phyloP scores from a whole-genome alignment of 2,113 vertebrate genomes.

The Gymnorhina tibicen region DNA sequence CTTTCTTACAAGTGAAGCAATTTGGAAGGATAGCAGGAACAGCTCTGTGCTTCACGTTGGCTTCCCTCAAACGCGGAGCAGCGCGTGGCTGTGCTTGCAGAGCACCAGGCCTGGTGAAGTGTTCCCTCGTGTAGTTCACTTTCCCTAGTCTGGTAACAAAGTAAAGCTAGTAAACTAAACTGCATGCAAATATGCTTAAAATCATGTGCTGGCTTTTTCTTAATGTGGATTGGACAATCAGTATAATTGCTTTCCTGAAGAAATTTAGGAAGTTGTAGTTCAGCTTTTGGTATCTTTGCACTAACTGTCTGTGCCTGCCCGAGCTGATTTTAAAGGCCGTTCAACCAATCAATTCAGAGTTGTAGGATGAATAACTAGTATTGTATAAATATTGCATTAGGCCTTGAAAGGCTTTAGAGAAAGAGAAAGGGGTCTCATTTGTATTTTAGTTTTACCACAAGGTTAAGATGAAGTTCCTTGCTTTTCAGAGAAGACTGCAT shows the following conservation, averaged over 20 bases:
- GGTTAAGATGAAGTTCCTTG: not conserved
- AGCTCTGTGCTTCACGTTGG: rapidly evolving
- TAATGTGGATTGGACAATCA: not conserved
- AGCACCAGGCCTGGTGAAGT: not conserved
- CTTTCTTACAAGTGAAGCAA: not conserved
- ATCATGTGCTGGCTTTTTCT: not conserved
- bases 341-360: not conserved
- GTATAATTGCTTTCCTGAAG: not conserved
- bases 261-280: not conserved
- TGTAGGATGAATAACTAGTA: not conserved
- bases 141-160: not conserved
- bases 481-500: not conserved
- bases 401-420: not conserved
- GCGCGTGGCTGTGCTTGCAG: rapidly evolving
- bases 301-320: not conserved
- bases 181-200: not conserved
- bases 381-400: not conserved
- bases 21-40: not conserved
- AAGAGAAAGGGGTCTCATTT: not conserved
- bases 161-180: not conserved
- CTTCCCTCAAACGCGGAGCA: not conserved
- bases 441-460: not conserved
- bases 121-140: not conserved
- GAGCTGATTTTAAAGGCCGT: not conserved
- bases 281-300: not conserved